phyloP scores from a whole-genome alignment of 2,113 vertebrate species.

The Pseudorasbora parva region DNA sequence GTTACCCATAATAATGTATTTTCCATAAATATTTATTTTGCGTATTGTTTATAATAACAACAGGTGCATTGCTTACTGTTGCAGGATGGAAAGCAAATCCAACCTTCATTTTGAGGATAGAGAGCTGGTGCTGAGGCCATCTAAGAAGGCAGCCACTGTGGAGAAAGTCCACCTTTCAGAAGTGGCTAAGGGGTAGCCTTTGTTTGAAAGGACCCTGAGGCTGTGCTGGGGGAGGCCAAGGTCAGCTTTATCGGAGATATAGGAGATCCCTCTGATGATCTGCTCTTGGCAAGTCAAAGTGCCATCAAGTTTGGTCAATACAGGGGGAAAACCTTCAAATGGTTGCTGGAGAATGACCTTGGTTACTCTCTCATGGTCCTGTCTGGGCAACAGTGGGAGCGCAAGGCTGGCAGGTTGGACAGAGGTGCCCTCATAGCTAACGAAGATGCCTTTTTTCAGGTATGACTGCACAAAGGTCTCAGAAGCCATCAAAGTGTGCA shows the following conservation, averaged over 20 bases:
- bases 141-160: neutral
- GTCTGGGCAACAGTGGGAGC: neutral
- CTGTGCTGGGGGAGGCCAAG: too few relatives aligned
- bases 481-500: neutral
- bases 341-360: constrained; percentile 1
- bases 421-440: neutral
- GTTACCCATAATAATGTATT: neutral
- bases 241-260: neutral
- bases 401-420: neutral
- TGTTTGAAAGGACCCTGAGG: neutral
- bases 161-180: neutral
- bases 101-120: neutral
- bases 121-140: neutral
- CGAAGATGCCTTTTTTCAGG: neutral
- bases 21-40: neutral
- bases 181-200: neutral
- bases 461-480: neutral
- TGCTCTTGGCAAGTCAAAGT: neutral
- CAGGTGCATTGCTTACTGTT: neutral
- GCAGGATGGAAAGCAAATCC: constrained; percentile 11
- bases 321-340: neutral
- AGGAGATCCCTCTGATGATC: neutral
- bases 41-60: neutral
- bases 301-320: constrained; percentile 5
- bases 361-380: neutral